Evolutionary conservation across 2,113 vertebrate species (phyloP).

Genomic region (Aspiorhynchus laticeps): DNA sequence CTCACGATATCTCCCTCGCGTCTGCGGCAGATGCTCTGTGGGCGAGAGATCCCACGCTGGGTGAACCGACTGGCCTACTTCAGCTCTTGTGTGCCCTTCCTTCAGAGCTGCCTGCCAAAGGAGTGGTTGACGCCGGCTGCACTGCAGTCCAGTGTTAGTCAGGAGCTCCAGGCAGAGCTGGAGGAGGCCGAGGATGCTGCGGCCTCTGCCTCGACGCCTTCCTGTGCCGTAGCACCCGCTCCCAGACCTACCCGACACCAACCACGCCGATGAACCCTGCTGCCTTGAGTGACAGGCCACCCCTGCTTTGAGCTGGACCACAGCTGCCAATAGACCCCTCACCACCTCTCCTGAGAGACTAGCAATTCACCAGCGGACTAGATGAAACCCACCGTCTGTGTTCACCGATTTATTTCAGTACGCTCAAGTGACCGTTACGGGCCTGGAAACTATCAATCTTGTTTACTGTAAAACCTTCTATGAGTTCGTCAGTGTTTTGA

Average conservation of each 20-base stretch:
- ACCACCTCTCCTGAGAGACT: slow-evolving; percentile 40
- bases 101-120: slow-evolving; percentile 97
- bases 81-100: slow-evolving; percentile 98
- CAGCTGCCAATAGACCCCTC: slow-evolving; percentile 44
- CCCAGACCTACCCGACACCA: slow-evolving; percentile 85
- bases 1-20: neutral
- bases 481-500: slow-evolving; percentile 45
- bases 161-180: slow-evolving; percentile 93
- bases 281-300: slow-evolving; percentile 37
- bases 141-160: slow-evolving; percentile 96
- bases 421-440: neutral
- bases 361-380: slow-evolving; percentile 51
- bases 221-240: slow-evolving; percentile 67
- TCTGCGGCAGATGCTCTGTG: slow-evolving; percentile 87
- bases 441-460: slow-evolving; percentile 25
- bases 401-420: neutral
- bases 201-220: slow-evolving; percentile 79
- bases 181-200: slow-evolving; percentile 94
- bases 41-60: slow-evolving; percentile 97
- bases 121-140: slow-evolving; percentile 98
- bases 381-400: slow-evolving; percentile 23
- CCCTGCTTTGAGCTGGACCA: slow-evolving; percentile 29
- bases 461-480: slow-evolving; percentile 28
- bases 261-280: slow-evolving; percentile 81
- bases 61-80: slow-evolving; percentile 99